A percentile compares a stretch with the other conserved stretches of the same genome.
These are phyloP conservation scores for Steinernema feltiae DNA, from an alignment of 1,140 invertebrate genomes.

Conservation along the genomic window DNA sequence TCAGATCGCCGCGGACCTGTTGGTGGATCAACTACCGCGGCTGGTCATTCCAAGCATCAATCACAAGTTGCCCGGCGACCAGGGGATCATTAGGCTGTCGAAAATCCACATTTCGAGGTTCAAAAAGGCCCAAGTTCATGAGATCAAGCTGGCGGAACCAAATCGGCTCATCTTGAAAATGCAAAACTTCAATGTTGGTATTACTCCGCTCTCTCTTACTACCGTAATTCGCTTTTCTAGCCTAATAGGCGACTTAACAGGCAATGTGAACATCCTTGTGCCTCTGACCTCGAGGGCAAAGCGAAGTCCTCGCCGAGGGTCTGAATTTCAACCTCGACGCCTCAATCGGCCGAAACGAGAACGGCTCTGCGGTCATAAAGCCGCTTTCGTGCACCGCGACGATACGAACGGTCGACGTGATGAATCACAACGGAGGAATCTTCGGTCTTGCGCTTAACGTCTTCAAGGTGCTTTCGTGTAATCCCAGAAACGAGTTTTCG, in stretches of 20 bases:
- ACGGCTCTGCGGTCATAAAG: background rate
- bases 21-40: slow-evolving; percentile 34
- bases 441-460: slow-evolving; percentile 37
- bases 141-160: slow-evolving; percentile 23
- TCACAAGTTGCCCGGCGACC: slow-evolving; percentile 27
- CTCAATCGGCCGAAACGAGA: slow-evolving; percentile 30
- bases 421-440: slow-evolving; percentile 39
- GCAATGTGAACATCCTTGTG: slow-evolving; percentile 34
- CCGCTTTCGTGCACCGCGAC: background rate
- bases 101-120: slow-evolving; percentile 28
- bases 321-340: slow-evolving; percentile 31
- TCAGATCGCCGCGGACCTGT: slow-evolving; percentile 34
- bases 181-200: slow-evolving; percentile 35
- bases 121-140: slow-evolving; percentile 15
- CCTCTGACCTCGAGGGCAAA: slow-evolving; percentile 34
- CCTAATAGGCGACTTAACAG: slow-evolving; percentile 33
- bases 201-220: no score
- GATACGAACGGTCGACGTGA: slow-evolving; percentile 25
- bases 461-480: slow-evolving; percentile 28
- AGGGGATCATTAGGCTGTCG: slow-evolving; percentile 31
- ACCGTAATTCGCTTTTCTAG: no score
- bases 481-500: no score
- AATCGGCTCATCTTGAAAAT: slow-evolving; percentile 35
- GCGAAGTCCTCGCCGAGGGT: slow-evolving; percentile 37
- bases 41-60: slow-evolving; percentile 33